phyloP scores from a whole-genome alignment of 2,113 vertebrate species.

The Edolisoma coerulescens region DNA sequence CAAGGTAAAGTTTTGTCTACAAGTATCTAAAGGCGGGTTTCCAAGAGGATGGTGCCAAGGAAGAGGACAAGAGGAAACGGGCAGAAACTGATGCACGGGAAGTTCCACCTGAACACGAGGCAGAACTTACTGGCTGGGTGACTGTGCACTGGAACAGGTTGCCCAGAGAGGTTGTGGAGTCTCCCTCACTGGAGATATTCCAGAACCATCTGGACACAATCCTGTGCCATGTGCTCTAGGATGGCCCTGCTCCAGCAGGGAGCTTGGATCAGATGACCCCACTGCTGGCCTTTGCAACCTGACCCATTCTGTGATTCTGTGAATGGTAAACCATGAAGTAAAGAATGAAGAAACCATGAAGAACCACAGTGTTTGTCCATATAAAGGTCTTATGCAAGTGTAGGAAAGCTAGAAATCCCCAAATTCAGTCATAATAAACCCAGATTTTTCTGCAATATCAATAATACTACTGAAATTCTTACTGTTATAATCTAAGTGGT shows the following conservation, averaged over 20 bases:
- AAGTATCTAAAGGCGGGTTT: neutral
- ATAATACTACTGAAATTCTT: neutral
- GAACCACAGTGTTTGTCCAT: neutral
- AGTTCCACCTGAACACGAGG: neutral
- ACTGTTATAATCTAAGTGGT: neutral
- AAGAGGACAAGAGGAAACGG: neutral
- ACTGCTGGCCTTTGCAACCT: neutral
- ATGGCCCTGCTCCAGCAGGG: rapidly evolving
- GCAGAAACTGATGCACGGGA: neutral
- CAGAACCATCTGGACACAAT: neutral
- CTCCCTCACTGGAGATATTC: neutral
- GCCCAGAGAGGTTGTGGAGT: neutral
- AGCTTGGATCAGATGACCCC: rapidly evolving
- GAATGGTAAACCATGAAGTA: neutral
- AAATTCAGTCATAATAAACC: neutral
- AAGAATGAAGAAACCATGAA: neutral
- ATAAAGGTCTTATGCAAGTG: neutral
- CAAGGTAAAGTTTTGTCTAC: neutral
- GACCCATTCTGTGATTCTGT: neutral
- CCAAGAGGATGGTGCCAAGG: neutral
- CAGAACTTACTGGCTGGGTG: neutral
- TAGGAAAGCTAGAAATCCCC: neutral
- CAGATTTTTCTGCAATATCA: neutral
- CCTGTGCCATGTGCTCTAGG: neutral
- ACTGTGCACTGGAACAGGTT: neutral